A percentile compares a stretch with the other conserved stretches of the same genome.
phyloP scores from a whole-genome alignment of 2,113 vertebrate genomes.

The Glareola pratincola region DNA sequence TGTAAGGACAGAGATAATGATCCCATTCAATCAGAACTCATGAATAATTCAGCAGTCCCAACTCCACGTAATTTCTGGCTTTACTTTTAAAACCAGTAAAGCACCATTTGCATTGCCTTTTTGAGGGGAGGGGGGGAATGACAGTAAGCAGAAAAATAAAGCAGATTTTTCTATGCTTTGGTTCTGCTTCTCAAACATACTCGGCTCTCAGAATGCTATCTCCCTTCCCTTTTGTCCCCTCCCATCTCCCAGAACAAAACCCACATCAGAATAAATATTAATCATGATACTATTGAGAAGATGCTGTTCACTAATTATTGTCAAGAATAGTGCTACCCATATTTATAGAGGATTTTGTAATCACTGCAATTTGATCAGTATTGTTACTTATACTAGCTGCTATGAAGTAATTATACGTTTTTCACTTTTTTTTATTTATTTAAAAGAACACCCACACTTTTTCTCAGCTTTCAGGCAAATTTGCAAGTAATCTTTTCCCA shows the following conservation, averaged over 20 bases:
- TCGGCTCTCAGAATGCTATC: neutral
- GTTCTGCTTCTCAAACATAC: constrained; percentile 23
- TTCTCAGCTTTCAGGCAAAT: neutral
- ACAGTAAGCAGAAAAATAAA: constrained; percentile 68
- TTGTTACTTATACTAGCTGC: constrained; percentile 50
- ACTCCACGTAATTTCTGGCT: constrained; percentile 77
- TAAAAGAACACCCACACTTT: constrained; percentile 5
- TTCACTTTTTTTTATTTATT: neutral
- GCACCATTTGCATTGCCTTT: constrained; percentile 68
- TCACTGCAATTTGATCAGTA: constrained; percentile 60
- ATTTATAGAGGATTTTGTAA: constrained; percentile 63
- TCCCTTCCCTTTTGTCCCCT: neutral
- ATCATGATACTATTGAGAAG: constrained; percentile 35
- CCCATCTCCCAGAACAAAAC: constrained; percentile 28
- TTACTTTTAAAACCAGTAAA: constrained; percentile 77
- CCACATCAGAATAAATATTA: constrained; percentile 44
- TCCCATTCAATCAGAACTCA: constrained; percentile 79
- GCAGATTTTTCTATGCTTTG: constrained; percentile 9
- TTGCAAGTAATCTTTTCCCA: neutral
- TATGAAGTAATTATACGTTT: constrained; percentile 61
- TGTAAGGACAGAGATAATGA: constrained; percentile 80
- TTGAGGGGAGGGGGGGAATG: constrained; percentile 8
- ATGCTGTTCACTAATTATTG: constrained; percentile 47
- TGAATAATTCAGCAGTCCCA: constrained; percentile 80
- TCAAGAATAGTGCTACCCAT: constrained; percentile 43